Evolutionary conservation across 2,113 vertebrate species (phyloP).

Genomic region (human): GRCh38 chr19:16234501-16235000

Average conservation of each 20-base stretch:
- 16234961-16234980: slow-evolving; percentile 18
- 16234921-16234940: not conserved
- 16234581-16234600: not conserved
- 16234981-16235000: not conserved
- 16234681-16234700: not conserved
- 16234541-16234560: not conserved
- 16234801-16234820: not conserved
- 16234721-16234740: not conserved
- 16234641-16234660: slow-evolving; percentile 52
- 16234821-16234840: accelerated
- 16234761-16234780: not conserved
- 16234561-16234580: not conserved
- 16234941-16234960: not conserved
- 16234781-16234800: not conserved
- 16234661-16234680: not conserved
- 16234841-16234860: not conserved
- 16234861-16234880: not conserved
- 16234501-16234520: not conserved
- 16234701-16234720: not conserved
- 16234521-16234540: not conserved
- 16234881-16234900: not conserved
- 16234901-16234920: not conserved
- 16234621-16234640: slow-evolving; percentile 68
- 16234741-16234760: not conserved
- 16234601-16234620: not conserved